Evolutionary conservation across 2,797 vertebrate genomes (phyloP).

Genomic region (Arremon aurantiirostris): DNA sequence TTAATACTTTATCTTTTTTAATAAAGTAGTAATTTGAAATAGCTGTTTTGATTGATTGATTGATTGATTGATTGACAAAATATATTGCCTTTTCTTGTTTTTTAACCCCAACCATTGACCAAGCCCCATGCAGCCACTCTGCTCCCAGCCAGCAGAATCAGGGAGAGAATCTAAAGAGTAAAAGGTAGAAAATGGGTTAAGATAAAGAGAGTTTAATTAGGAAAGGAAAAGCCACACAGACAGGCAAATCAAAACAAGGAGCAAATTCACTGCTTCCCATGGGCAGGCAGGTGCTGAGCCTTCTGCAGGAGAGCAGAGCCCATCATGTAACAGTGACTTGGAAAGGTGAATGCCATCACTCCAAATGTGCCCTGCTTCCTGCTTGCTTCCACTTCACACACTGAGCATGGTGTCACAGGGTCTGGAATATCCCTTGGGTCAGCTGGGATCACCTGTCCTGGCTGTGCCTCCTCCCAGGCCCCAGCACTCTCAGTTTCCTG

Average conservation of each 20-base stretch:
- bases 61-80: background rate
- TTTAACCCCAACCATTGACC: background rate
- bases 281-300: background rate
- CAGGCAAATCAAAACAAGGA: background rate
- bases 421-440: background rate
- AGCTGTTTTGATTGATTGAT: background rate
- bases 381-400: background rate
- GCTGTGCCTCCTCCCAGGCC: background rate
- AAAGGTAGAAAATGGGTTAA: background rate
- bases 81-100: background rate
- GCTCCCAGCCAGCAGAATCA: background rate
- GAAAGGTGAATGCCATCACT: background rate
- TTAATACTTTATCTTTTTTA: background rate
- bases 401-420: background rate
- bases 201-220: background rate
- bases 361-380: background rate
- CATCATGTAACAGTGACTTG: accelerated
- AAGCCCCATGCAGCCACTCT: accelerated
- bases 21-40: background rate
- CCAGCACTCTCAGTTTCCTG: background rate
- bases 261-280: background rate
- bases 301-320: background rate
- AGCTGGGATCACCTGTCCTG: background rate
- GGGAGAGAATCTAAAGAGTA: background rate
- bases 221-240: background rate